Evolutionary conservation across 2,113 vertebrate genomes (phyloP), one percentile per base, ranked within the genome.

Genomic region (Cnemophilus loriae): DNA sequence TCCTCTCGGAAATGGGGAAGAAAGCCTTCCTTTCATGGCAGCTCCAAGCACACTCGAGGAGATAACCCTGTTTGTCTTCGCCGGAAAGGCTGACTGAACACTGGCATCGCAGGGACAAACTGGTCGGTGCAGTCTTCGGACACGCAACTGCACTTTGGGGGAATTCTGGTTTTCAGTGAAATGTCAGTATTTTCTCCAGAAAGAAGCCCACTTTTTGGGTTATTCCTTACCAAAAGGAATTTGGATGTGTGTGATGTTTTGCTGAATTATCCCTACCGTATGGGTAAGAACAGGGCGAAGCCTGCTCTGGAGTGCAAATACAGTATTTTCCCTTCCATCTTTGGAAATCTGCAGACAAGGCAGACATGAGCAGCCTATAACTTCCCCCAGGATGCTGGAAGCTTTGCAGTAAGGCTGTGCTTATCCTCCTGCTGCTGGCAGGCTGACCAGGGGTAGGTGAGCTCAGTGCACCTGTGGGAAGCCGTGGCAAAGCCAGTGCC

Each of bases 21-120:
- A 91, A 89, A 95, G 74, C 16, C 41, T 71, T 37, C 69, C 77
- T 87, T 91, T 91, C 84, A 70, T 6, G 27, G 68, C 80, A 28
- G 71, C 71, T 79, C 59, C 76, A n/a, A 67, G 89, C 55, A 37
- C 89, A 6, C 80, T 81, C 0, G 3, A 70, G 89, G 49, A 27
- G 95, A 94, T 78, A 95, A 89, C 90, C 60, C 74, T 70, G 73
- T 77, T 78, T 93, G 90, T 71, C 73, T 61, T 56, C 19, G 13
- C 80, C n/a, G 7, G 80, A 87, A 84, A 39, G 84, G 28, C 68
- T 10, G 73, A 23, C 37, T 7, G 16, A 65, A 10, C 0, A 5
- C 28, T 1, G 3, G 33, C 27, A 50, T 35, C 9, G 1, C 42
- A 26, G 80, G 39, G 35, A 4, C 7, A 41, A 21, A 77, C 63